Base-by-base conservation (phyloP, 2,888 invertebrate species). In the Eustalomyia histrio region DNA sequence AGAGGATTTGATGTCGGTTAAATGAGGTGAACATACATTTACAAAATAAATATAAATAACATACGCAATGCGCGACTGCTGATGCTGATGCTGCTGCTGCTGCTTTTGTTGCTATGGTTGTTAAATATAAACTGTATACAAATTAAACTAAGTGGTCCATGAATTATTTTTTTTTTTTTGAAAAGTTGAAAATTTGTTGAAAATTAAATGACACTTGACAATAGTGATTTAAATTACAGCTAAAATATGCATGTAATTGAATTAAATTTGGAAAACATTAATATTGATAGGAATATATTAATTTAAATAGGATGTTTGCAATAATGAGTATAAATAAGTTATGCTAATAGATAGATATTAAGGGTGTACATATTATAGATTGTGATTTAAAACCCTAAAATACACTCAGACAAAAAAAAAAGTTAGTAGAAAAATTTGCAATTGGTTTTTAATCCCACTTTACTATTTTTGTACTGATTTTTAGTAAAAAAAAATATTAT, bases 121-220 rank as follows among this genome's bases (percentile, higher is more conserved):
- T 57, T 69, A 69, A 55, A 50, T 76, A 39, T 63, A 21, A 60
- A 8, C 6, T 10, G 18, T 39, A 39, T 43, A 64, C 50, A 65
- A 57, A n/a, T n/a, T 57, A 29, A 21, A 29, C n/a, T 18, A 21
- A 55, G n/a, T 55, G 43, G 43, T 47, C 14, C 63, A 73, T 68
- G 63, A 68, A 73, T 57, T 24, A 64, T 52, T n/a, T 29, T 29
- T 29, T 29, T 29, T 29, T 29, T 60, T 63, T 52, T 47, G 33
- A 65, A 64, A 47, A 14, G 35, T 47, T 35, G 53, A 64, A 60
- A 47, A 58, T 80, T 64, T 76, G 68, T 76, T 74, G 73, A 76
- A 73, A 75, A 60, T 57, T 64, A 60, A 80, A 55, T 76, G 73
- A 76, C 80, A 76, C 73, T 80, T 76, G 69, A 76, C 73, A 76